Evolutionary conservation across 2,888 invertebrate genomes (phyloP), one percentile per base, ranked within the genome.

Genomic region (Cryptosula pallasiana): DNA sequence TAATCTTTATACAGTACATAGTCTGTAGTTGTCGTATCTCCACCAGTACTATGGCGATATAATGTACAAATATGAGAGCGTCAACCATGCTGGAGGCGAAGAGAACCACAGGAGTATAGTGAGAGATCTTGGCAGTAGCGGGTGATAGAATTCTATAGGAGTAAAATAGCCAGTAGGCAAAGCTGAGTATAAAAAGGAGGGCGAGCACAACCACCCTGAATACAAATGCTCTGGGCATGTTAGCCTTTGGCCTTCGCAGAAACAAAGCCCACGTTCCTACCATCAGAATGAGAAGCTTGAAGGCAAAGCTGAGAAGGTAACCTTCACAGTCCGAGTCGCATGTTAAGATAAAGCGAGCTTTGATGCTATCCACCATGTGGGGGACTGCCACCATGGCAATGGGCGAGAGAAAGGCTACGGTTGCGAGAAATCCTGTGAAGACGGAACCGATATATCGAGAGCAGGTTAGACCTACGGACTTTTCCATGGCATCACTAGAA

Each of bases 161-260:
- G 84, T 97, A 99, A 86, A 99, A 99, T 25, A 99, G 87, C 98
- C 99, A 99, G 86, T 95, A 98, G 1, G 96, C 92, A 86, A 97
- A 95, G 75, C 93, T 92, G 84, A 96, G 92, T 20, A 99, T 90
- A 55, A 95, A 90, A 54, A 95, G 90, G 72, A 97, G 89, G 2
- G 93, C 89, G 73, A 96, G 87, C n/a, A 95, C 91, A 77, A 93
- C 90, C 0, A 95, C 92, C 78, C 95, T 89, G 81, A 94, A 94
- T 69, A 96, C 88, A 85, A 92, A 94, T 83, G 97, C 92, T 75
- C 97, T 88, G 0, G 97, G 97, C 87, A 96, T 89, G 23, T 93
- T 92, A 29, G 94, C 92, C 77, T 91, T 90, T 32, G 93, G 90
- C 35, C 91, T 90, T 70, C 94, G 89, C 76, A 94, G 87, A 83